A percentile compares a stretch with the other conserved stretches of the same genome.
Evolutionary conservation across 2,113 vertebrate genomes (phyloP).

Genomic region (Amphiprion ocellaris): DNA sequence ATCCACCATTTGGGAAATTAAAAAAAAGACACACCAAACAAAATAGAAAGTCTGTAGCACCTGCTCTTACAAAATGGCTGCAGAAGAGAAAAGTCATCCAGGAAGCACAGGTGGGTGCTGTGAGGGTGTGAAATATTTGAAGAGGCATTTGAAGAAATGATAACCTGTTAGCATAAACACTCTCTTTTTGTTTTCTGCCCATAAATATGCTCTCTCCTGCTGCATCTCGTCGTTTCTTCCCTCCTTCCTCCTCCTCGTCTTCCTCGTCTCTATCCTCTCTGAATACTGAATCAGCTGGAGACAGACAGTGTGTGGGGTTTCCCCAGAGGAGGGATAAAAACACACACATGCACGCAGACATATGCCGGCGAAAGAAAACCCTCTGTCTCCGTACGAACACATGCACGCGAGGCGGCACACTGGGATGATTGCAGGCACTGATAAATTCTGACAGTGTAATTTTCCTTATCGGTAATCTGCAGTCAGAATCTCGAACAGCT

Average conservation of each 20-base stretch:
- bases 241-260: not conserved
- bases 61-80: conserved; percentile 63
- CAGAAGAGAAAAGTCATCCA: conserved; percentile 12
- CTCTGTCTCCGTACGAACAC: conserved; percentile 5
- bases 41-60: conserved; percentile 40
- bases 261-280: conserved; percentile 27
- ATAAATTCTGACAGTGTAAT: conserved; percentile 64
- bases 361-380: conserved; percentile 48
- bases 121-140: not conserved
- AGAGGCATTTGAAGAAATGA: not conserved
- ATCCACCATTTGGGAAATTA: conserved; percentile 52
- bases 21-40: not conserved
- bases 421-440: conserved; percentile 30
- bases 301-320: conserved; percentile 75
- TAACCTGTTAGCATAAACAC: conserved; percentile 2
- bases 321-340: conserved; percentile 54
- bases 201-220: not conserved
- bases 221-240: not conserved
- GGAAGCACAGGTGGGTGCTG: not conserved
- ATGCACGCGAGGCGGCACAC: conserved; percentile 16
- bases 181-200: not conserved
- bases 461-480: conserved; percentile 62
- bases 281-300: conserved; percentile 62
- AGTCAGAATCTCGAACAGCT: conserved; percentile 31
- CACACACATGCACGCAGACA: conserved; percentile 43